Conservation (phyloP, 2,113 vertebrate genomes). For the Dromaius novaehollandiae region DNA sequence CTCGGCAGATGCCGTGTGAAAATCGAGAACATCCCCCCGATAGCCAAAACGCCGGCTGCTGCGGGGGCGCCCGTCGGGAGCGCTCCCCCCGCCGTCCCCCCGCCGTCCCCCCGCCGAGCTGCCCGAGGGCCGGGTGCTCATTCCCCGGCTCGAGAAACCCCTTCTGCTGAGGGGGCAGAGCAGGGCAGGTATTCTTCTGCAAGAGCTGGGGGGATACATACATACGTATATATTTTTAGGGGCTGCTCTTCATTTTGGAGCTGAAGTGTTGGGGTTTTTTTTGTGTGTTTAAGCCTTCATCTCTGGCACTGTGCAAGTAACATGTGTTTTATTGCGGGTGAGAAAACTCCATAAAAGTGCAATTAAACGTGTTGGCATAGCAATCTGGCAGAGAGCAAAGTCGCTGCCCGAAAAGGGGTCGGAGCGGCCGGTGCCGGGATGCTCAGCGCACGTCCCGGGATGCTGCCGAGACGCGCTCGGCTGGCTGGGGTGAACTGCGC, state of each 20-base stretch:
- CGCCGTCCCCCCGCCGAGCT: neutral
- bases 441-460: rapidly evolving
- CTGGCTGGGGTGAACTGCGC: neutral
- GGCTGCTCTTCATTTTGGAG: neutral
- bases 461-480: too few relatives aligned
- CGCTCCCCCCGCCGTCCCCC: neutral
- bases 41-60: neutral
- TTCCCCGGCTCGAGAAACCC: neutral
- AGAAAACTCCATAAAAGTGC: neutral
- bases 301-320: neutral
- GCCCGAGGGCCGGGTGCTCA: neutral
- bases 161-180: neutral
- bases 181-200: neutral
- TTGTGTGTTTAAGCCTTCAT: neutral
- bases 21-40: neutral
- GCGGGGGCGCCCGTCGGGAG: too few relatives aligned
- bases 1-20: neutral
- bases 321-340: rapidly evolving
- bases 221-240: neutral
- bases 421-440: neutral
- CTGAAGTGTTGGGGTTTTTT: neutral
- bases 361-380: neutral
- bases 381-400: neutral
- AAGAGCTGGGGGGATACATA: neutral
- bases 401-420: neutral